Percentiles rank a stretch among this genome's conserved stretches.
Evolutionary conservation across 1,140 invertebrate genomes (phyloP).

Genomic region (Sipha flava): DNA sequence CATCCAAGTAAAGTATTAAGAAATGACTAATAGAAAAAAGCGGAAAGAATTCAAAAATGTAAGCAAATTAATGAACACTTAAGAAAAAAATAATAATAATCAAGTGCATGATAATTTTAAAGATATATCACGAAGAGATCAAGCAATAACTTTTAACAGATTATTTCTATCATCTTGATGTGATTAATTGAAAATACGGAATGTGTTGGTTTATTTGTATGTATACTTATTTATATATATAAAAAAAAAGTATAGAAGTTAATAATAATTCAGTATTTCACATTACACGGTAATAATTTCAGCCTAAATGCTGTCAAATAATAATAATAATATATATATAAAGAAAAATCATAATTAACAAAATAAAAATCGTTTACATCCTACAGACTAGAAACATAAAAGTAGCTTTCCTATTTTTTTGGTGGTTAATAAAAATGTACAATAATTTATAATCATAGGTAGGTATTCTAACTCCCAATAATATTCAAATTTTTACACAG

Average conservation of each 20-base stretch:
- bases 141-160: no score
- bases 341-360: background rate
- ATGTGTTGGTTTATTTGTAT: background rate
- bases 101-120: no score
- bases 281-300: background rate
- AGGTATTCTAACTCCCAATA: background rate
- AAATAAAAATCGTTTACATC: background rate
- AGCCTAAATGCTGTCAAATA: background rate
- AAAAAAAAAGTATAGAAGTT: background rate
- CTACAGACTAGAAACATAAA: slow-evolving; percentile 24
- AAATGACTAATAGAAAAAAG: no score
- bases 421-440: background rate
- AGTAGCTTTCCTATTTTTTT: background rate
- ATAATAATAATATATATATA: background rate
- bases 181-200: background rate
- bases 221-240: background rate
- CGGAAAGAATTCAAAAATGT: no score
- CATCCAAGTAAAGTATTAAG: no score
- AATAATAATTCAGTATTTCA: background rate
- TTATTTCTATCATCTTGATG: background rate
- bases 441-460: background rate
- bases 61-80: no score
- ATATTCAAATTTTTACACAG: background rate
- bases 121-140: no score
- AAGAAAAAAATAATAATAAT: no score